phyloP scores from a whole-genome alignment of 2,797 vertebrate species.

The Rhinoraja longicauda region DNA sequence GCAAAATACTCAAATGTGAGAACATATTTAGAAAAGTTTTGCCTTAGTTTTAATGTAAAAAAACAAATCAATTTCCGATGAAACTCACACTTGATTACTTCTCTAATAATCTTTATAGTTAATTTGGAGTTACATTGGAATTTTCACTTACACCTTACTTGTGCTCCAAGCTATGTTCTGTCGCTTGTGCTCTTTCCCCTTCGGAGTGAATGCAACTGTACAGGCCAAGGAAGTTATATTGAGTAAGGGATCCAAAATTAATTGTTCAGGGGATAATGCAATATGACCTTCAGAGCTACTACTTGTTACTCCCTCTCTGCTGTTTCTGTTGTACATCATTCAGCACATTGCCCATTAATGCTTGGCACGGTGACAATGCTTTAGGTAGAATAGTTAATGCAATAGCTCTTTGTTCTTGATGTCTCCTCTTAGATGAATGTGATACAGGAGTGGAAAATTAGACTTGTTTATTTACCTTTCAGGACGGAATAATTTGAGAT shows the following conservation, averaged over 20 bases:
- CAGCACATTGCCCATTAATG: background rate
- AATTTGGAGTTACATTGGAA: no score
- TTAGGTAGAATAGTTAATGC: background rate
- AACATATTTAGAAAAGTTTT: no score
- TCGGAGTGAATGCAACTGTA: background rate
- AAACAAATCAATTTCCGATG: no score
- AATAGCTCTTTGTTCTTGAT: background rate
- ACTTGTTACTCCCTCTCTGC: background rate
- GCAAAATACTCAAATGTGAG: background rate
- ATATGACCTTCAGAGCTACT: background rate
- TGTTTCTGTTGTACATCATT: conserved; percentile 4
- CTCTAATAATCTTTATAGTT: no score
- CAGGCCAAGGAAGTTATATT: background rate
- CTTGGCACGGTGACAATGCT: background rate
- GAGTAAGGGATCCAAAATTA: background rate
- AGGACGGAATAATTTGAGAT: background rate
- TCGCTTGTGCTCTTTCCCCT: background rate
- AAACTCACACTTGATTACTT: no score
- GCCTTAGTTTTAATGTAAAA: no score
- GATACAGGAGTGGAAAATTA: background rate
- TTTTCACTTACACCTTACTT: background rate
- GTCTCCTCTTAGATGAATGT: background rate
- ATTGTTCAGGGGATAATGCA: background rate
- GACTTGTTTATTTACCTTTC: background rate
- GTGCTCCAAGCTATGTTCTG: background rate